phyloP scores from a whole-genome alignment of 2,113 vertebrate species.

The Aplodontia rufa region DNA sequence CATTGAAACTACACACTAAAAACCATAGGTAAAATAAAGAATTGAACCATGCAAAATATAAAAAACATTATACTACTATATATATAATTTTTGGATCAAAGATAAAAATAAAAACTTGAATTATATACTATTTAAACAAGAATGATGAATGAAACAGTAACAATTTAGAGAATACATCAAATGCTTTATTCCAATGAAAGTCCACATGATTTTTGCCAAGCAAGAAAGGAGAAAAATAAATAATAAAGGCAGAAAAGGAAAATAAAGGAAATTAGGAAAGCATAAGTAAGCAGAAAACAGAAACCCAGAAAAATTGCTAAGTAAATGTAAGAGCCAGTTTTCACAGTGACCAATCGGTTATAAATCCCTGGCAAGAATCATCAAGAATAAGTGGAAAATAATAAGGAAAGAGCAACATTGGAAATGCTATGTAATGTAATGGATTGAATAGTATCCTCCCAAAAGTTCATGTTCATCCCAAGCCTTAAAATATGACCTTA shows the following conservation, averaged over 20 bases:
- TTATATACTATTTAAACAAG: neutral
- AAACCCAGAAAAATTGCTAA: neutral
- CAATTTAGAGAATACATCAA: neutral
- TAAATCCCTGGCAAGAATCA: neutral
- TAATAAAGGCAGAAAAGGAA: neutral
- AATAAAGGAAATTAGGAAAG: neutral
- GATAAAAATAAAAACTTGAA: neutral
- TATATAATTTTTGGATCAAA: neutral
- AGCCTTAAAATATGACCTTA: neutral
- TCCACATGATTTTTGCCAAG: neutral
- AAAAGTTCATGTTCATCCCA: neutral
- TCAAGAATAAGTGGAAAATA: conserved; percentile 3
- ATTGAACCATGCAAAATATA: neutral
- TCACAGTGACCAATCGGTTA: neutral
- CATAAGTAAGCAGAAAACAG: neutral
- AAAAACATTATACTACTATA: neutral
- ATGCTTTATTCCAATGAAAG: conserved; percentile 13
- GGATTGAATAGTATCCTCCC: neutral
- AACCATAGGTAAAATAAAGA: neutral
- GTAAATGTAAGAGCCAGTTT: neutral
- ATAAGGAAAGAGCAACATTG: neutral
- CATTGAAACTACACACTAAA: neutral
- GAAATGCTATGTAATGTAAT: neutral
- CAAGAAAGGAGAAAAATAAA: neutral
- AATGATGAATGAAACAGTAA: neutral